phyloP scores from a whole-genome alignment of 37 sponge, comb jelly and placozoan species.

The Crambe crambe region DNA sequence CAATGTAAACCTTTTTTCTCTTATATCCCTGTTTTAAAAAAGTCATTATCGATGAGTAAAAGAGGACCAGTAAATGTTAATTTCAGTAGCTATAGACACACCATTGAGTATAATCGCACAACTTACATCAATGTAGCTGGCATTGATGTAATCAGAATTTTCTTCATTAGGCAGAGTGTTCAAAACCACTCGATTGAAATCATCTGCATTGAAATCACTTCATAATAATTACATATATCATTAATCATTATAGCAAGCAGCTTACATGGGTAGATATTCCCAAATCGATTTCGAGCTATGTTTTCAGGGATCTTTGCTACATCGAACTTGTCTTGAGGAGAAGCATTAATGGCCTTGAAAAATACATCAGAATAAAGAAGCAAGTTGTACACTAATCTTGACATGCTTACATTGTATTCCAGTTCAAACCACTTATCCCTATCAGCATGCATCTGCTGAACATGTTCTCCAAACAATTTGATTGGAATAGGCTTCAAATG shows the following conservation, averaged over 20 bases:
- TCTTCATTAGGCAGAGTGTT: neutral
- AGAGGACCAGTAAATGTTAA: neutral
- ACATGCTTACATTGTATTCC: conserved; percentile 54
- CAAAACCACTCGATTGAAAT: conserved; percentile 40
- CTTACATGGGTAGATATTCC: conserved; percentile 76
- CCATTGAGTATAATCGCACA: neutral
- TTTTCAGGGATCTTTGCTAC: conserved; percentile 33
- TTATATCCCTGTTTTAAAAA: conserved; percentile 33
- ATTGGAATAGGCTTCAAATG: conserved; percentile 17
- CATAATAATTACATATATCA: neutral
- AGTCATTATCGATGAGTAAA: too few species aligned
- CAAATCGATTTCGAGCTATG: conserved; percentile 54
- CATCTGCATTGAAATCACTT: conserved; percentile 23
- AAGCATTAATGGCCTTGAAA: conserved; percentile 26
- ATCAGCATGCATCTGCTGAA: conserved; percentile 50
- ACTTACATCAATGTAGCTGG: conserved; percentile 42
- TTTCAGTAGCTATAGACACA: too few species aligned
- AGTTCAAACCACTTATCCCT: conserved; percentile 58
- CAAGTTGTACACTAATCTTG: neutral
- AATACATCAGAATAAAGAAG: neutral
- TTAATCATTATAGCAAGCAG: neutral
- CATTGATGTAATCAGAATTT: conserved; percentile 55
- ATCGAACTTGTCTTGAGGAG: conserved; percentile 18
- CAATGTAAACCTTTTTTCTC: conserved; percentile 37
- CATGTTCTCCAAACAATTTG: conserved; percentile 52